phyloP scores from a whole-genome alignment of 2,113 vertebrate species.

The Ciconia maguari region DNA sequence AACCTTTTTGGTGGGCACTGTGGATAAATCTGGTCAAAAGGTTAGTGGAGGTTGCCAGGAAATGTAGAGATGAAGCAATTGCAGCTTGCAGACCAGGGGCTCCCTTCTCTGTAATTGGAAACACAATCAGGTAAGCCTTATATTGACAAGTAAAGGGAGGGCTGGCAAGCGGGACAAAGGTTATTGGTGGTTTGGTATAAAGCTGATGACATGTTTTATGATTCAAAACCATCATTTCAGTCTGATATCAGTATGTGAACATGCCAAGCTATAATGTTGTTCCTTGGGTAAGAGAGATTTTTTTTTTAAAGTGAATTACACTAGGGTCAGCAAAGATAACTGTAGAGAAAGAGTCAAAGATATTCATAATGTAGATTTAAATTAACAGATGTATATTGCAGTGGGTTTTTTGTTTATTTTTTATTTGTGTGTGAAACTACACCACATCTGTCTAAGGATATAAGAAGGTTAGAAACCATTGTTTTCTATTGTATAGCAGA shows the following conservation, averaged over 20 bases:
- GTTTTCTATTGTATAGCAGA: neutral
- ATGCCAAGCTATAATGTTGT: constrained; percentile 82
- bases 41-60: constrained; percentile 85
- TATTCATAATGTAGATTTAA: constrained; percentile 55
- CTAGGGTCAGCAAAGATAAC: constrained; percentile 77
- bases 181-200: constrained; percentile 85
- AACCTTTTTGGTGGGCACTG: constrained; percentile 91
- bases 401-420: constrained; percentile 4
- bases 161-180: constrained; percentile 85
- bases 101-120: constrained; percentile 93
- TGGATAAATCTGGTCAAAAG: constrained; percentile 85
- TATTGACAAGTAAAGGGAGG: constrained; percentile 80
- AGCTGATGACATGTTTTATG: constrained; percentile 92
- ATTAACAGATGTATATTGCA: neutral
- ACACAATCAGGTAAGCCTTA: constrained; percentile 91
- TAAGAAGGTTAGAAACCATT: constrained; percentile 20
- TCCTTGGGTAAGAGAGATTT: constrained; percentile 73
- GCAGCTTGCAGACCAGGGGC: constrained; percentile 86
- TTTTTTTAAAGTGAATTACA: constrained; percentile 77
- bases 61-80: constrained; percentile 93
- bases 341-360: constrained; percentile 72
- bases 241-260: constrained; percentile 89
- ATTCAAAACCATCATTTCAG: constrained; percentile 88
- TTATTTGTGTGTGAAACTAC: neutral
- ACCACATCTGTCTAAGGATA: neutral